Percentiles rank a stretch among this genome's conserved stretches.
phyloP scores from a whole-genome alignment of 2,113 vertebrate species.

The Otolemur garnettii region DNA sequence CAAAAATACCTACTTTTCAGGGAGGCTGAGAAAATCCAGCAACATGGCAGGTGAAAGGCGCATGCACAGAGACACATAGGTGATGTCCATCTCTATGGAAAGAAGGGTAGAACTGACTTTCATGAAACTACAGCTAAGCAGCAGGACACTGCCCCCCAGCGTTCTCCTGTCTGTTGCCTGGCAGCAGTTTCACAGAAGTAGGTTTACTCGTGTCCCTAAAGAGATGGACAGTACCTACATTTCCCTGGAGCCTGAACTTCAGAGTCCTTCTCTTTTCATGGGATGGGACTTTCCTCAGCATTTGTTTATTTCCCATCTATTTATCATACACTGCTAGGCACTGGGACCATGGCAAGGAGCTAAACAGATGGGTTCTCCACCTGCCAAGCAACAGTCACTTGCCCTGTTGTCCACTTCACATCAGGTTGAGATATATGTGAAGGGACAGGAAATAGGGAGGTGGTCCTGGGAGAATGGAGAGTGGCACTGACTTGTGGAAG shows the following conservation, averaged over 20 bases:
- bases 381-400: not conserved
- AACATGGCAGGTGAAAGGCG: not conserved
- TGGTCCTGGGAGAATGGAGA: not conserved
- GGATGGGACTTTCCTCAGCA: not conserved
- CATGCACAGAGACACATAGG: not conserved
- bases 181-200: not conserved
- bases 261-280: not conserved
- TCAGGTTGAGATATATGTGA: not conserved
- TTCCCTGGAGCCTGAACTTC: not conserved
- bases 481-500: not conserved
- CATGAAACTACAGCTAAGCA: not conserved
- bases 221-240: not conserved
- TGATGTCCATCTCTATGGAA: not conserved
- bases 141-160: not conserved
- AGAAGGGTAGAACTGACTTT: not conserved
- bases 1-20: not conserved
- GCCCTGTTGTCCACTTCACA: not conserved
- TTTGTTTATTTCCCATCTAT: not conserved
- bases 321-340: not conserved
- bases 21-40: not conserved
- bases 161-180: not conserved
- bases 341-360: not conserved
- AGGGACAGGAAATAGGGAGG: not conserved
- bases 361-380: not conserved
- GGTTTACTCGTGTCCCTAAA: not conserved